Evolutionary conservation across 2,888 invertebrate species (phyloP), one percentile per base, ranked within the genome.

Genomic region (Ophonus ardosiacus): DNA sequence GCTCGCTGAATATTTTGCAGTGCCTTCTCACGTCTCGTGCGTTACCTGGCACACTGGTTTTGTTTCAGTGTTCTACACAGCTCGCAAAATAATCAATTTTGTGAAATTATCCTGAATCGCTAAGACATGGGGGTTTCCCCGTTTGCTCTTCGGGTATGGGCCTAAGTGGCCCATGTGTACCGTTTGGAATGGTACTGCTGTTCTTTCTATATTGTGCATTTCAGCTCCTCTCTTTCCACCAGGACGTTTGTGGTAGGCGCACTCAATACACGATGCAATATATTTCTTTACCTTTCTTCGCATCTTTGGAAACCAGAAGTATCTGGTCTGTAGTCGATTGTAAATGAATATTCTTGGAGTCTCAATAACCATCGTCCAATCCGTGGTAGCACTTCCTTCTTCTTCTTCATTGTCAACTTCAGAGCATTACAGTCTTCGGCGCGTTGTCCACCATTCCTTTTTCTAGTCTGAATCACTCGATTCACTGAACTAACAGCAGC

Each of bases 171-270:
- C 82, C 82, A 71, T 57, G 57, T 57, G 71, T 31, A 17, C 71
- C 18, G 18, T 56, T 31, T 56, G 71, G 71, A 82, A 82, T 61
- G 88, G 87, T 81, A 87, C 83, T 17, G 84, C 74, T 71, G 85
- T 68, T 61, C 87, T 86, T 56, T 87, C 85, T 18, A 88, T 88
- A 7, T 86, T 65, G 85, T 89, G 86, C 4, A 88, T 31, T 10
- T 86, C 86, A 8, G 87, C 87, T 17, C 85, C 82, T 85, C 78
- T 65, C 82, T 85, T 81, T 65, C 80, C 86, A 10, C 78, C 80
- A 38, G 61, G 56, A 13, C 21, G 15, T 57, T 78, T 83, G 63
- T 81, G 85, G 81, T 85, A 81, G 7, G 86, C 68, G 81, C 87
- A 88, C 18, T 86, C 83, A 21, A 87, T 38, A 74, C 86, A 88